Conservation (phyloP, 2,888 invertebrate species). For the Sericinus montela region DNA sequence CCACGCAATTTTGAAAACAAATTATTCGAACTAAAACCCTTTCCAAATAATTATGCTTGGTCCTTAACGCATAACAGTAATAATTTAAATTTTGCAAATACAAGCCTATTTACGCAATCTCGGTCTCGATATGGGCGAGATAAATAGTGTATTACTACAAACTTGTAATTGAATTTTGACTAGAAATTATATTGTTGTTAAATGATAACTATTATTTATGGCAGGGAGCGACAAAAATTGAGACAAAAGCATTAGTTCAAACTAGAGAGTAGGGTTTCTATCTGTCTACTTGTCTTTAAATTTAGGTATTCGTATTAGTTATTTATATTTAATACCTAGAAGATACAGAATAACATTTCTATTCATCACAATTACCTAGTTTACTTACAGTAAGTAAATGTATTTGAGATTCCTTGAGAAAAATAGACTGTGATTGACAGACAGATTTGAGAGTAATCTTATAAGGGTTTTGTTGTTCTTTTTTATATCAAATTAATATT, state of each 20-base stretch:
- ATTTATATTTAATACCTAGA: constrained; percentile 49
- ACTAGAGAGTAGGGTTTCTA: too few species aligned
- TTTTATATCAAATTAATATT: too few species aligned
- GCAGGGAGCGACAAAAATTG: too few species aligned
- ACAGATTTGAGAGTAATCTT: too few species aligned
- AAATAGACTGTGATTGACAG: too few species aligned
- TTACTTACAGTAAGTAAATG: too few species aligned
- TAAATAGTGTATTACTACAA: constrained; percentile 1
- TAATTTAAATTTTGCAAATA: constrained; percentile 13
- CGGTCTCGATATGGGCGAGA: constrained; percentile 1
- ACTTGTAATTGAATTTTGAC: constrained; percentile 1
- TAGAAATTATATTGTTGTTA: not conserved
- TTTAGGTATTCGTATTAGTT: too few species aligned
- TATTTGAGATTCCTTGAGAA: too few species aligned
- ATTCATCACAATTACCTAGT: constrained; percentile 42
- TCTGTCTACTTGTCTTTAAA: too few species aligned
- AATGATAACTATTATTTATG: too few species aligned
- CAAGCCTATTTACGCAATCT: constrained; percentile 4
- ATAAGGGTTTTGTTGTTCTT: too few species aligned
- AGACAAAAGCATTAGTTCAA: too few species aligned
- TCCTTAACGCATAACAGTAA: constrained; percentile 9
- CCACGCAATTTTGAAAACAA: not conserved
- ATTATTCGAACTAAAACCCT: constrained; percentile 3
- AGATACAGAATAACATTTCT: constrained; percentile 59
- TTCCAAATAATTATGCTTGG: constrained; percentile 4